phyloP scores from a whole-genome alignment of 2,888 invertebrate species.

The Phytoseiulus persimilis region DNA sequence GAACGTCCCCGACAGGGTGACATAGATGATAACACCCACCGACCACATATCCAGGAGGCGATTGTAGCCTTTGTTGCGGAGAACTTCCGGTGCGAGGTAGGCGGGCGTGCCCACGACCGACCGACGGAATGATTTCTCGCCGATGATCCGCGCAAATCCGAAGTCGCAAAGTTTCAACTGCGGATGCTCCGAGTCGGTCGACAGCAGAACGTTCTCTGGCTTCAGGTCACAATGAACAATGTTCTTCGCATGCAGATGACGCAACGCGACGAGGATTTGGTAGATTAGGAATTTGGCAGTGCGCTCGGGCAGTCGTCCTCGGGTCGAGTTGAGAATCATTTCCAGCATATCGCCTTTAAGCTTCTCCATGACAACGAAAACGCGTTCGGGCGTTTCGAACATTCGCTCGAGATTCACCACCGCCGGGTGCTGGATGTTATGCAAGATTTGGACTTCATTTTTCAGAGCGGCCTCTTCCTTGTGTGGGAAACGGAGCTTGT shows the following conservation, averaged over 20 bases:
- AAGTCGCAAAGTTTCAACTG: conserved; percentile 96
- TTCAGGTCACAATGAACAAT: conserved; percentile 97
- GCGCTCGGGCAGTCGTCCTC: conserved; percentile 78
- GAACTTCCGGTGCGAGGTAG: conserved; percentile 67
- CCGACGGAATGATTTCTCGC: conserved; percentile 91
- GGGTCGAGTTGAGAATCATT: conserved; percentile 67
- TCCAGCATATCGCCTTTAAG: conserved; percentile 97
- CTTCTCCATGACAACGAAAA: conserved; percentile 99
- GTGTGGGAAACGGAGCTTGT: conserved; percentile 93
- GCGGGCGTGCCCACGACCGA: conserved; percentile 99
- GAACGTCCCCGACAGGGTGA: conserved; percentile 91
- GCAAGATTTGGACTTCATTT: conserved; percentile 94
- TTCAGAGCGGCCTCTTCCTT: conserved; percentile 98
- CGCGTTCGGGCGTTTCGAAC: conserved; percentile 92
- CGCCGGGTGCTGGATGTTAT: conserved; percentile 77
- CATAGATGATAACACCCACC: conserved; percentile 97
- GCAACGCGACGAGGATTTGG: conserved; percentile 90
- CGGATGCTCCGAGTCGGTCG: conserved; percentile 86
- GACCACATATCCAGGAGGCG: conserved; percentile 99
- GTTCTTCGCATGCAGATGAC: conserved; percentile 93
- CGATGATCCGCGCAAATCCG: conserved; percentile 97
- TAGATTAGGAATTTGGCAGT: conserved; percentile 94
- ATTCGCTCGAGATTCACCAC: conserved; percentile 69
- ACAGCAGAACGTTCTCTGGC: conserved; percentile 94
- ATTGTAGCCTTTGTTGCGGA: conserved; percentile 97